A percentile compares a stretch with the other conserved stretches of the same genome.
These are phyloP conservation scores for Nothocercus nigrocapillus DNA, from an alignment of 2,113 vertebrate genomes.

Conservation along the genomic window DNA sequence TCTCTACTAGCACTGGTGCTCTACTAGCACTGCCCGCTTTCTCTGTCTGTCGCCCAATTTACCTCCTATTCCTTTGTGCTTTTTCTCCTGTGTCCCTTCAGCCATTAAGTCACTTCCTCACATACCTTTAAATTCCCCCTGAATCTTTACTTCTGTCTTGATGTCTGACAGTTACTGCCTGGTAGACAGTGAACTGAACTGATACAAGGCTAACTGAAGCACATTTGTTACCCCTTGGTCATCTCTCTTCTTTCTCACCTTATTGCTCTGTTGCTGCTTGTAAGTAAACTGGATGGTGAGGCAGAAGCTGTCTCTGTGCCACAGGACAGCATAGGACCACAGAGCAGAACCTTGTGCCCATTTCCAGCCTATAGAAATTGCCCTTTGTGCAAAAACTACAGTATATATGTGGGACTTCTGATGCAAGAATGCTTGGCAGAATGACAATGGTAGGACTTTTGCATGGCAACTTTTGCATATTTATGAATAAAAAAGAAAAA, in stretches of 20 bases:
- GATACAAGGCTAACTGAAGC: neutral
- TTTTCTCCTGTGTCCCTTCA: neutral
- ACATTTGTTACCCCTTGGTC: neutral
- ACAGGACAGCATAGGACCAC: neutral
- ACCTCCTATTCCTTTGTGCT: accelerated
- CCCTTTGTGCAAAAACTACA: neutral
- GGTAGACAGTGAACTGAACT: neutral
- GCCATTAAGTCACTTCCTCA: neutral
- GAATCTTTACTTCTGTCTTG: neutral
- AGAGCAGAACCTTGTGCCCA: neutral
- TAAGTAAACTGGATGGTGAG: neutral
- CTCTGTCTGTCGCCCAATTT: neutral
- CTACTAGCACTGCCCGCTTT: neutral
- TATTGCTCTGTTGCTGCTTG: neutral
- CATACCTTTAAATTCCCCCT: neutral
- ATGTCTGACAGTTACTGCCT: neutral
- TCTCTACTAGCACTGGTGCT: neutral
- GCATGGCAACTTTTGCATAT: neutral
- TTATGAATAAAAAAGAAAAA: neutral
- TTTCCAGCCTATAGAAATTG: neutral
- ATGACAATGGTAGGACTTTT: neutral
- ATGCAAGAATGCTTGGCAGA: neutral
- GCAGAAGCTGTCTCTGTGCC: neutral
- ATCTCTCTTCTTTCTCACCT: neutral
- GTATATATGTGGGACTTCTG: neutral